Percentiles rank a stretch among this genome's conserved stretches.
Evolutionary conservation across 2,797 vertebrate species (phyloP).

Genomic region (Falco peregrinus): DNA sequence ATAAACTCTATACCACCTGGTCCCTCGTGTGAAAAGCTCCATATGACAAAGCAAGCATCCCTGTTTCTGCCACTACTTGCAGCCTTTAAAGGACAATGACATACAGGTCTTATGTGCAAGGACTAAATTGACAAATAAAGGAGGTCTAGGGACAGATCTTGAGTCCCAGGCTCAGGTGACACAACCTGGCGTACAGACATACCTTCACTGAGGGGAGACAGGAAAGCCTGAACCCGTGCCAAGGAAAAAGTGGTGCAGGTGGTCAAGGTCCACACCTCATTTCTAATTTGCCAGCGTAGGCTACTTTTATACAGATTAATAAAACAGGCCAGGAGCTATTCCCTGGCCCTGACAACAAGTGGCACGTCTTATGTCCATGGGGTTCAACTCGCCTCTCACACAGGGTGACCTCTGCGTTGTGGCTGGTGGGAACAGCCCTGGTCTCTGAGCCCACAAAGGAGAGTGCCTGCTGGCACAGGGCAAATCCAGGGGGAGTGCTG

Average conservation of each 20-base stretch:
- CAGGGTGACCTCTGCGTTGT: neutral
- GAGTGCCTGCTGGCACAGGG: rapidly evolving
- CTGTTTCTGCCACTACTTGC: neutral
- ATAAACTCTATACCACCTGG: neutral
- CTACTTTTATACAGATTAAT: neutral
- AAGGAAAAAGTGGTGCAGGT: neutral
- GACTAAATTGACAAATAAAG: neutral
- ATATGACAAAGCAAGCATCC: neutral
- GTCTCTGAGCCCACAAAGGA: neutral
- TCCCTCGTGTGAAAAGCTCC: neutral
- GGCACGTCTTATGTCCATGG: neutral
- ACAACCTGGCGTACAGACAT: neutral
- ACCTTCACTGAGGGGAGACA: neutral
- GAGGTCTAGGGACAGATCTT: neutral
- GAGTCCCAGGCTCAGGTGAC: neutral
- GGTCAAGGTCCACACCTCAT: neutral
- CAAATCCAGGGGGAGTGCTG: neutral
- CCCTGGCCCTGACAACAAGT: neutral
- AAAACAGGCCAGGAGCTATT: neutral
- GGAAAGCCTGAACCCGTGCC: neutral
- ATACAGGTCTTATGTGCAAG: neutral
- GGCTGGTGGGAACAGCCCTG: neutral
- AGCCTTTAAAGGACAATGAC: neutral
- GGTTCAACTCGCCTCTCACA: neutral
- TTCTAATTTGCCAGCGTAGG: neutral